A percentile compares a stretch with the other conserved stretches of the same genome.
Evolutionary conservation across 2,797 vertebrate genomes (phyloP).

Genomic region (Propithecus perrieri): DNA sequence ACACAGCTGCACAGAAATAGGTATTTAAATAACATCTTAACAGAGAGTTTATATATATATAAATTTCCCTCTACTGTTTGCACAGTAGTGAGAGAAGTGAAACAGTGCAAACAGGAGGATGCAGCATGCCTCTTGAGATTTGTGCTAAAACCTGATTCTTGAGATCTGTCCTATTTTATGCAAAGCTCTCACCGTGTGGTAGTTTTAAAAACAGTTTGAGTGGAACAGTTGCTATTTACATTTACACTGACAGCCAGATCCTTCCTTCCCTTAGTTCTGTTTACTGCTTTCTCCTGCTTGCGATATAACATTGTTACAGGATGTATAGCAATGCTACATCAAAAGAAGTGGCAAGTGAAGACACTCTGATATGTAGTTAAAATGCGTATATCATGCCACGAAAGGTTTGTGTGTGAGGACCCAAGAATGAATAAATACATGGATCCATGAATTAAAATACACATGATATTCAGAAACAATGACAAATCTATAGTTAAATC

Average conservation of each 20-base stretch:
- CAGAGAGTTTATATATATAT: neutral
- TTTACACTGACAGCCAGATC: constrained; percentile 68
- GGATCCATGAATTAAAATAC: neutral
- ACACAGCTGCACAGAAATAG: neutral
- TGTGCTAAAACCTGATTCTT: constrained; percentile 43
- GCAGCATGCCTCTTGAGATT: constrained; percentile 30
- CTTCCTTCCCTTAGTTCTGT: constrained; percentile 65
- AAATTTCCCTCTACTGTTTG: neutral
- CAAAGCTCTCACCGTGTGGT: constrained; percentile 31
- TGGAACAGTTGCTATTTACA: constrained; percentile 75
- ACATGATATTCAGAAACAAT: neutral
- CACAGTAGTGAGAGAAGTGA: neutral
- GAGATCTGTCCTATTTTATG: constrained; percentile 57
- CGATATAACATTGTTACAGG: constrained; percentile 69
- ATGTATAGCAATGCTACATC: constrained; percentile 63
- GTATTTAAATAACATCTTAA: neutral
- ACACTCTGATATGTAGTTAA: constrained; percentile 47
- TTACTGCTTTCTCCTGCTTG: constrained; percentile 64
- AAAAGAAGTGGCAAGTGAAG: constrained; percentile 67
- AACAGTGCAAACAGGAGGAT: neutral
- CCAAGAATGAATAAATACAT: constrained; percentile 30
- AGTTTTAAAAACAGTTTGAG: constrained; percentile 66
- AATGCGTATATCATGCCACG: neutral
- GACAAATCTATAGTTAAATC: neutral
- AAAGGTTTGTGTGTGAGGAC: constrained; percentile 11